A percentile compares a stretch with the other conserved stretches of the same genome.
Evolutionary conservation across 2,113 vertebrate genomes (phyloP).

Genomic region (Sebastes fasciatus): DNA sequence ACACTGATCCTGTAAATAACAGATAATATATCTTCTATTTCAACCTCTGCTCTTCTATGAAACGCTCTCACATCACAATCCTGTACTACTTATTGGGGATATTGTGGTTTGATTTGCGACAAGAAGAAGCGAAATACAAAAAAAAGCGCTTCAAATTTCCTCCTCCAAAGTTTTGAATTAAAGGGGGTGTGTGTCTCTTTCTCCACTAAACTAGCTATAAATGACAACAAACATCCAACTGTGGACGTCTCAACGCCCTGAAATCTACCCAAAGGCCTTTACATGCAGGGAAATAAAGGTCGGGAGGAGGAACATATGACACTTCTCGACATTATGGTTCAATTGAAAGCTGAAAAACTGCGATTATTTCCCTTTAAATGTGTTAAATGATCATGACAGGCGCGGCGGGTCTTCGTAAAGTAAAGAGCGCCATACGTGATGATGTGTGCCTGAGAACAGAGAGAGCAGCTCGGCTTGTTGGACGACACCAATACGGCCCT

Average conservation of each 20-base stretch:
- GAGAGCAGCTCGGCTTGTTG: constrained; percentile 59
- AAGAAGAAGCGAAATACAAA: not conserved
- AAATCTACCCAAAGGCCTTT: constrained; percentile 56
- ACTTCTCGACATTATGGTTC: constrained; percentile 1
- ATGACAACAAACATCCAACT: constrained; percentile 54
- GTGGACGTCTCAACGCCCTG: constrained; percentile 48
- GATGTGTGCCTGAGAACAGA: constrained; percentile 63
- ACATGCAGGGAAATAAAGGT: constrained; percentile 57
- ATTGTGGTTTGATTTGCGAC: not conserved
- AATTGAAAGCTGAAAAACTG: not conserved
- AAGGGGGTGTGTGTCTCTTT: constrained; percentile 79
- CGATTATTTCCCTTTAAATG: constrained; percentile 80
- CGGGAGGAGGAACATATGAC: constrained; percentile 31
- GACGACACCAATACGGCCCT: constrained; percentile 64
- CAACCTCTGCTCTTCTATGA: not conserved
- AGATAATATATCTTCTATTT: constrained; percentile 32
- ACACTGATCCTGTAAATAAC: constrained; percentile 40
- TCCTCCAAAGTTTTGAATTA: constrained; percentile 80
- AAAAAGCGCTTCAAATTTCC: constrained; percentile 30
- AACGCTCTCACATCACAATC: not conserved
- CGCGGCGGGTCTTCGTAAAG: constrained; percentile 78
- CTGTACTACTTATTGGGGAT: too few species aligned
- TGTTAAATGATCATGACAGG: constrained; percentile 72
- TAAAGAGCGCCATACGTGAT: constrained; percentile 83
- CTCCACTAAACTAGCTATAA: constrained; percentile 48